Evolutionary conservation across 2,888 invertebrate species (phyloP).

Genomic region (Scaeva pyrastri): DNA sequence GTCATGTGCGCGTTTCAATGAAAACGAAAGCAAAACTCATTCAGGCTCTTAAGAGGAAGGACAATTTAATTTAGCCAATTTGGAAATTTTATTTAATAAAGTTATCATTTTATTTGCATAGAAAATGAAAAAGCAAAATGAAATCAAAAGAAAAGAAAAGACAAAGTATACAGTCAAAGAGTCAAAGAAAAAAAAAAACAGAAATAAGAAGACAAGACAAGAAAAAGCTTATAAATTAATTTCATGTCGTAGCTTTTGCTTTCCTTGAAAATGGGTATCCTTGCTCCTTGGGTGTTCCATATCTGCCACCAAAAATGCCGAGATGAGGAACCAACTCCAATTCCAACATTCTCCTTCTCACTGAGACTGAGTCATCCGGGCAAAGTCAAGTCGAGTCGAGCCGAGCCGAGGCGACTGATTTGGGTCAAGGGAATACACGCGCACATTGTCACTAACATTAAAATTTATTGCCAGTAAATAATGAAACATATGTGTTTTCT

Average conservation of each 20-base stretch:
- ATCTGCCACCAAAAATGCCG: neutral
- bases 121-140: conserved; percentile 7
- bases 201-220: no score
- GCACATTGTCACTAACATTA: conserved; percentile 52
- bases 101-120: conserved; percentile 57
- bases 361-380: conserved; percentile 48
- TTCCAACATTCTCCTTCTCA: neutral
- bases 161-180: neutral
- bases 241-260: conserved; percentile 10
- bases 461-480: conserved; percentile 72
- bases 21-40: neutral
- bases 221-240: conserved; percentile 30
- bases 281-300: conserved; percentile 1
- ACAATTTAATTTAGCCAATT: conserved; percentile 31
- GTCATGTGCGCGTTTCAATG: neutral
- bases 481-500: conserved; percentile 49
- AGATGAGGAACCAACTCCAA: neutral
- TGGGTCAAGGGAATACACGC: conserved; percentile 69
- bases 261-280: conserved; percentile 19
- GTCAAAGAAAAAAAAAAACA: neutral
- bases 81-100: conserved; percentile 37
- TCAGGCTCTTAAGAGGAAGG: neutral
- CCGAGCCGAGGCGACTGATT: conserved; percentile 33
- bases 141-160: conserved; percentile 4
- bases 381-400: neutral